Evolutionary conservation across 2,888 invertebrate species (phyloP).

Genomic region (Marasmarcha lunaedactyla): DNA sequence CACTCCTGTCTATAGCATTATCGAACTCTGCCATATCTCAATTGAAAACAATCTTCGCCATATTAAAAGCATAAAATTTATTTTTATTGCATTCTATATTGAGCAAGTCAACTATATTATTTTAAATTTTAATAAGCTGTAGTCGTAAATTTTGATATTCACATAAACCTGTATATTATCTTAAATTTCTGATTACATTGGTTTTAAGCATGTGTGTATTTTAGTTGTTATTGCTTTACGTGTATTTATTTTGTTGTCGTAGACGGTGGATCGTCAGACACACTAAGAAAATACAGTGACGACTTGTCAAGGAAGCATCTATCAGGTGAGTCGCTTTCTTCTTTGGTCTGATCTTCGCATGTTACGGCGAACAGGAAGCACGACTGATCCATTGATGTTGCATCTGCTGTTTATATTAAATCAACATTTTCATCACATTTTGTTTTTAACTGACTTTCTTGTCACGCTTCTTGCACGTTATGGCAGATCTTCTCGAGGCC

Average conservation of each 20-base stretch:
- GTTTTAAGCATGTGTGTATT: slow-evolving; percentile 38
- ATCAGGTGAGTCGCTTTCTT: slow-evolving; percentile 49
- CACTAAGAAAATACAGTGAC: slow-evolving; percentile 61
- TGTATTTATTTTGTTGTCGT: slow-evolving; percentile 62
- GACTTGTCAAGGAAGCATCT: slow-evolving; percentile 66
- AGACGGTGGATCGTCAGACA: slow-evolving; percentile 64
- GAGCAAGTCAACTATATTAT: not conserved
- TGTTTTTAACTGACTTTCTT: slow-evolving; percentile 15
- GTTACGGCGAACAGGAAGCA: slow-evolving; percentile 12
- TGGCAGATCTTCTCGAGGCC: slow-evolving; percentile 69
- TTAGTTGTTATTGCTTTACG: slow-evolving; percentile 52
- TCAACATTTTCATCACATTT: too few relatives aligned
- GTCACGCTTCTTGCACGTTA: slow-evolving; percentile 31
- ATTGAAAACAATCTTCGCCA: slow-evolving; percentile 24
- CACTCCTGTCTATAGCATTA: slow-evolving; percentile 21
- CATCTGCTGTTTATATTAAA: not conserved
- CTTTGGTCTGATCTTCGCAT: slow-evolving; percentile 35
- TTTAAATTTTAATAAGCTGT: not conserved
- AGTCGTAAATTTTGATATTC: not conserved
- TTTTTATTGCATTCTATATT: slow-evolving; percentile 3
- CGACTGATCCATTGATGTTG: too few relatives aligned
- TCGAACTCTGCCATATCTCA: slow-evolving; percentile 33
- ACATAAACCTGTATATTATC: slow-evolving; percentile 7
- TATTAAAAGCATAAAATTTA: slow-evolving; percentile 19
- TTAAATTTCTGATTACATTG: slow-evolving; percentile 20